Evolutionary conservation across 2,113 vertebrate genomes (phyloP), one percentile per base, ranked within the genome.

Genomic region (Conger conger): DNA sequence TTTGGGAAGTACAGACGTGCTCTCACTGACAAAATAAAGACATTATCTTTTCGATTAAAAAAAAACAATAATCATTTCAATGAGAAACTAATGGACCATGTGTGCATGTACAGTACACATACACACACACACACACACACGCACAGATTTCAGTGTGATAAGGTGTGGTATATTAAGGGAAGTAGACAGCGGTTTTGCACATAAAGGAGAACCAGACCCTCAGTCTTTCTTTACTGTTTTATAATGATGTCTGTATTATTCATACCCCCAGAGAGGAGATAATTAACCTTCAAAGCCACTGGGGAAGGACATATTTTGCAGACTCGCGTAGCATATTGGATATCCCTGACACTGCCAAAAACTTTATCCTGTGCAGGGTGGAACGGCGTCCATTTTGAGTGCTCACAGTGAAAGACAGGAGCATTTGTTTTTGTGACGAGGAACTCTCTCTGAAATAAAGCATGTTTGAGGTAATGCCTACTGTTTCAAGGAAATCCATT

Each of bases 261-360:
- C 84, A 90, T 87, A 50, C 38, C 80, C 80, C 85, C 82, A 80
- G 87, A 83, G 84, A 84, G 86, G 88, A 82, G 85, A 89, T 89
- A 83, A 87, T 89, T 90, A 84, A 87, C 84, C 80, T 87, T 87
- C 77, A 89, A 84, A 80, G 42, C 85, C 86, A 85, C 82, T 17
- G 53, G 60, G 87, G 82, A 35, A 89, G 87, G 82, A 86, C 83
- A 87, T 76, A 76, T 82, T 85, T 88, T 83, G 82, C 57, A 85
- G 45, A 38, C 73, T 40, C 18, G 18, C 53, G 76, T 77, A 54
- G 82, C 85, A 80, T 76, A 73, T 73, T 45, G 76, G n/a, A 40
- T 82, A 78, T 84, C 73, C 54, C 83, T 60, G 86, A 85, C 82
- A 85, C 81, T 60, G 50, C 23, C 82, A 53, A 68, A 63, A 73